Conservation (phyloP, 2,113 vertebrate species). For the Ivindomyrus marchei region DNA sequence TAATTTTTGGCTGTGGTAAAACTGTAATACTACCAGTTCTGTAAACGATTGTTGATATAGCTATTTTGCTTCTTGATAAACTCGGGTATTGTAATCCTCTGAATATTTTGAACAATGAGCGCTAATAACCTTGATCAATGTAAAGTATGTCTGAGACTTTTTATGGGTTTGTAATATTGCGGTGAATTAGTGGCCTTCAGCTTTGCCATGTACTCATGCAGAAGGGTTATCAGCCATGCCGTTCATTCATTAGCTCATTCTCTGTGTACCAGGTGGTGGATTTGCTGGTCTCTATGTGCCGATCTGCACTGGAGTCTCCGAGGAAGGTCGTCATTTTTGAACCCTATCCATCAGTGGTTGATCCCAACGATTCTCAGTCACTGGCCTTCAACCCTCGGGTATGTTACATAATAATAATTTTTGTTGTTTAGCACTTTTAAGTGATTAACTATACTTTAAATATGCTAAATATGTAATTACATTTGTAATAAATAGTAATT, state of each 20-base stretch:
- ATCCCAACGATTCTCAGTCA: slow-evolving; percentile 79
- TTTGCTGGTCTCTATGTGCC: slow-evolving; percentile 82
- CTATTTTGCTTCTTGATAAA: neutral
- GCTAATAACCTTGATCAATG: neutral
- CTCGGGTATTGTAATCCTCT: neutral
- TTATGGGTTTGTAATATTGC: neutral
- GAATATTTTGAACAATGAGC: neutral
- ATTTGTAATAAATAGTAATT: neutral
- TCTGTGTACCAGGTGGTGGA: slow-evolving; percentile 72
- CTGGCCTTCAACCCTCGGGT: slow-evolving; percentile 87
- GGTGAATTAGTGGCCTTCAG: neutral
- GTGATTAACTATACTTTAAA: neutral
- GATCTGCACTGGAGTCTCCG: slow-evolving; percentile 81
- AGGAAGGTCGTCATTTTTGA: slow-evolving; percentile 88
- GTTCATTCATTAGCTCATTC: slow-evolving; percentile 20
- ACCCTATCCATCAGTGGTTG: slow-evolving; percentile 88
- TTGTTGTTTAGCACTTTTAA: neutral
- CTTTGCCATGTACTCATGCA: neutral
- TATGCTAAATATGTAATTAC: neutral
- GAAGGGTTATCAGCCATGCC: neutral
- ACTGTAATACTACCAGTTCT: neutral
- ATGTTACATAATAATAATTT: slow-evolving; percentile 32
- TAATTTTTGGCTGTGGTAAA: neutral
- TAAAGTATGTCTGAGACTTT: neutral
- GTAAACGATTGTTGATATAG: neutral